Base-by-base conservation (phyloP, 2,888 invertebrate genomes). In the Oxycera nigricornis region DNA sequence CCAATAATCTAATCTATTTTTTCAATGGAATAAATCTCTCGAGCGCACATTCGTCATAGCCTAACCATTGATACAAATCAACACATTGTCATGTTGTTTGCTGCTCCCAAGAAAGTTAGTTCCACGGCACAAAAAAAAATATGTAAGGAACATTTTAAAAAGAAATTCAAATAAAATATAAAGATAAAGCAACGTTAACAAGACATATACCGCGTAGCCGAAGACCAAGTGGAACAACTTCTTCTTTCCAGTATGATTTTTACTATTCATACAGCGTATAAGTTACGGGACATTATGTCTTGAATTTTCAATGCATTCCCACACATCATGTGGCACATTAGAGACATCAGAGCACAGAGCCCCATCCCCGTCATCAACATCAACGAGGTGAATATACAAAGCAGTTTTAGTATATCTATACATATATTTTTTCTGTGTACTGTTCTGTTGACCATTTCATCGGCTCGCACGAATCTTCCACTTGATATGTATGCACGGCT, bases 271-370 rank as follows among this genome's bases (percentile, higher is more conserved):
- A 62, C 31, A 46, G 76, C 77, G 76, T 77, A 77, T 76, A 76
- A 77, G 76, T 77, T 77, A 78, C 76, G 76, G 77, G 76, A 76
- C 75, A 77, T 76, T 77, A 78, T 75, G 79, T 77, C 76, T 77
- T 76, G 78, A 79, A 79, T 79, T 76, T 76, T 76, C 78, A 79
- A 79, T 79, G 76, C 76, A 78, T 79, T 79, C 78, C 78, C 78
- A 79, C 78, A 79, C 77, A 76, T 70, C 55, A 50, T 70, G 30
- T 70, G 30, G 70, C 59, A 59, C 59, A 59, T 59, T 59, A 26
- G 30, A 59, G 65, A 17, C 65, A 65, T 26, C 39, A 39, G 22
- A 55, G 24, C 39, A 7, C 39, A 20, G 55, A 55, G 55, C 55
- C n/a, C 3, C n/a, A 46, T 46, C 46, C 17, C 17, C 46, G 2